Percentiles rank a stretch among this genome's conserved stretches.
These are phyloP conservation scores for Ametastegia equiseti DNA, from an alignment of 2,888 invertebrate species.

Conservation along the genomic window DNA sequence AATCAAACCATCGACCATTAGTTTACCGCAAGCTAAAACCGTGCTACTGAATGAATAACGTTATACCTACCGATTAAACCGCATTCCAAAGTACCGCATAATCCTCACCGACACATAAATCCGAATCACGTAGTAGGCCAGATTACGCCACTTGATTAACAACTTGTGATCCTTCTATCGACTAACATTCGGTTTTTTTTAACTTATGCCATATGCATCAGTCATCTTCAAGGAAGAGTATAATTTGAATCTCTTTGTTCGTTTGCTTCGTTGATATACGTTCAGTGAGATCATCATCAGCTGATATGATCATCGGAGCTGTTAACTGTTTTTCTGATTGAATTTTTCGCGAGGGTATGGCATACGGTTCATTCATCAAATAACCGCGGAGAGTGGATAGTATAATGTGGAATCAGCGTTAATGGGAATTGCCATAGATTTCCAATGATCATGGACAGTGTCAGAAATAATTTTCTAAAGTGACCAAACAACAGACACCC, in stretches of 20 bases:
- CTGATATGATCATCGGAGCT: no score
- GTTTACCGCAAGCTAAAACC: not conserved
- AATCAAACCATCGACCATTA: constrained; percentile 12
- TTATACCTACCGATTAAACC: not conserved
- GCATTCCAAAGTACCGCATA: constrained; percentile 16
- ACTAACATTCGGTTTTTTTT: constrained; percentile 3
- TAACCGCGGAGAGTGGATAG: no score
- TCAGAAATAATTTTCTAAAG: constrained; percentile 15
- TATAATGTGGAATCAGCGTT: not conserved
- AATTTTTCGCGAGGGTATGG: not conserved
- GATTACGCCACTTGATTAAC: constrained; percentile 37
- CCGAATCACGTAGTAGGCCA: constrained; percentile 17
- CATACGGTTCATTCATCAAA: no score
- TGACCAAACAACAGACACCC: constrained; percentile 40
- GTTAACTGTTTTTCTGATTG: no score
- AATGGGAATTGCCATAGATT: not conserved
- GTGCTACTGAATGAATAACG: not conserved
- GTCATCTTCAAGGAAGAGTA: constrained; percentile 5
- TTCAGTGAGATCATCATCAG: no score
- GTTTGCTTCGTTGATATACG: not conserved
- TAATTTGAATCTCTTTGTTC: not conserved
- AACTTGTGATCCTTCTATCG: not conserved
- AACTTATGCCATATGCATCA: not conserved
- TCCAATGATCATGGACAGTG: not conserved
- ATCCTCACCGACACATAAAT: constrained; percentile 18